phyloP scores from a whole-genome alignment of 35 echinoderm and acorn worm species.

The Hemicentrotus pulcherrimus region DNA sequence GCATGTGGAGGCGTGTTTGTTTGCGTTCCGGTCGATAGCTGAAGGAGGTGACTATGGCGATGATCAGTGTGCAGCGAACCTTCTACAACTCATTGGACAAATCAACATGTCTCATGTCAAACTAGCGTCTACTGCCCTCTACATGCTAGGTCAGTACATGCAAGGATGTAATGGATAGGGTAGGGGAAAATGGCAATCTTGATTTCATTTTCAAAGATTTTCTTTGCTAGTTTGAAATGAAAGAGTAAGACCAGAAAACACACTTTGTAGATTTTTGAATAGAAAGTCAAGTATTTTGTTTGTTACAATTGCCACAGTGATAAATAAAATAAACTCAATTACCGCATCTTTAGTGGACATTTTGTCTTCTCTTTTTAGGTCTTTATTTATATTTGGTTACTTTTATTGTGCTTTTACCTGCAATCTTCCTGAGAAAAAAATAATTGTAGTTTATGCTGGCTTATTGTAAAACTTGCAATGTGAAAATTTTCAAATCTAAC shows the following conservation, averaged over 20 bases:
- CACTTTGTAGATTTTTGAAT: not conserved
- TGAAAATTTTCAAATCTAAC: no score
- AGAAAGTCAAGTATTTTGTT: not conserved
- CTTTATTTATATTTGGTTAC: no score
- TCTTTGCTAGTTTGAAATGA: not conserved
- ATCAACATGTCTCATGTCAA: slow-evolving; percentile 91
- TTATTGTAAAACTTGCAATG: no score
- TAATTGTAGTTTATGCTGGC: no score
- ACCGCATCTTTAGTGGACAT: not conserved
- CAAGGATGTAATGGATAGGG: no score
- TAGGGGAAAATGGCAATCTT: not conserved
- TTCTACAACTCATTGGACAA: slow-evolving; percentile 74
- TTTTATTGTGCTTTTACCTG: no score
- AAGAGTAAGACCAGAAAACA: not conserved
- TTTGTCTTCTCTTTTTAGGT: no score
- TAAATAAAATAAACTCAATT: not conserved
- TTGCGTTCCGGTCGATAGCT: slow-evolving; percentile 96
- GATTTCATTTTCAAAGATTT: not conserved
- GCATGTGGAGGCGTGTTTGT: slow-evolving; percentile 93
- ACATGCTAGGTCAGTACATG: slow-evolving; percentile 88
- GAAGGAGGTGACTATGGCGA: slow-evolving; percentile 94
- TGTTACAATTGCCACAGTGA: not conserved
- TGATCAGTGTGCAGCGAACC: slow-evolving; percentile 78
- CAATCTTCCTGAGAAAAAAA: no score
- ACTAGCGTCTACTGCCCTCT: slow-evolving; percentile 87